Evolutionary conservation across 2,888 invertebrate species (phyloP), one percentile per base, ranked within the genome.

Genomic region (Conops quadrifasciatus): DNA sequence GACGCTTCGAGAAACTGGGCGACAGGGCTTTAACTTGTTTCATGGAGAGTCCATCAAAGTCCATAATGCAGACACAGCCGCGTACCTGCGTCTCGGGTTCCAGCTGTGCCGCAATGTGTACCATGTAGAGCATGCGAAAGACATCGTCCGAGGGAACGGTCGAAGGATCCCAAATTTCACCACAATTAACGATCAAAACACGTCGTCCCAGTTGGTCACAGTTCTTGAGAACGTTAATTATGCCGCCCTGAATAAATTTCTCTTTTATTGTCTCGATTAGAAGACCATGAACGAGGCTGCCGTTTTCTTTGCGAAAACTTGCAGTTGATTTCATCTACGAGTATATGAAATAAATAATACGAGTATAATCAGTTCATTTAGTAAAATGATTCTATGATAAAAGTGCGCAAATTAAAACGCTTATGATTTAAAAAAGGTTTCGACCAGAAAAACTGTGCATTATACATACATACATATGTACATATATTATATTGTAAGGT

Each of bases 51-150:
- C 91, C 90, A 76, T 93, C 89, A 83, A 93, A 94, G 84, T 95
- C 94, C 92, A 94, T 93, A 73, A 95, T 87, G 24, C 94, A 93
- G 13, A 94, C 92, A 7, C 90, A 90, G 24, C 94, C 94, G 49
- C 90, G 88, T n/a, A 94, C 90, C 85, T 94, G 94, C 0, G 93
- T 91, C 85, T 93, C 92, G 0, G 91, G 91, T 82, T 93, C 93
- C 75, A 90, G 78, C 79, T 93, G 88, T n/a, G 94, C 93, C 0
- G 91, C 91, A 79, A 92, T 89, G 83, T 95, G 94, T 75, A 94
- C 77, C 79, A 94, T 86, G 83, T 94, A 95, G 82, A 94, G 92
- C 79, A 94, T 86, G 75, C 92, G 88, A 86, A 95, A 93, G 78
- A 94, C 84, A 81, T 93, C 91, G 80, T 94, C 94, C 0, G 93